phyloP scores from a whole-genome alignment of 2,113 vertebrate species.

The Eurypyga helias region DNA sequence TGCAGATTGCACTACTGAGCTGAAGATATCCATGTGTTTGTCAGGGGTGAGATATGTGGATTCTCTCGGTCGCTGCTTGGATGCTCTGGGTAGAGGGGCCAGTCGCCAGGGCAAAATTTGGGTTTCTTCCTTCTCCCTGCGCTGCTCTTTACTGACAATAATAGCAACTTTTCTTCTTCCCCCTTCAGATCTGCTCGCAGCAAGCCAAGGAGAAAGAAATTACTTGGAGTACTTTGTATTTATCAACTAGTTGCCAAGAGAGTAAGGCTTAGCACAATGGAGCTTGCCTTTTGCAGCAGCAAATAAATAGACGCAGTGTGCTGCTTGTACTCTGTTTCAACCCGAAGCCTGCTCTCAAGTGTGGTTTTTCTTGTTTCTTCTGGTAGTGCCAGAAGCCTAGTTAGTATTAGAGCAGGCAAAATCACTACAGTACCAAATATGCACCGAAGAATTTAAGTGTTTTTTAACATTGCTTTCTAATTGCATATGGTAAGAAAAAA shows the following conservation, averaged over 20 bases:
- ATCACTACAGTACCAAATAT: neutral
- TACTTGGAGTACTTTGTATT: neutral
- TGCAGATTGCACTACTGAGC: neutral
- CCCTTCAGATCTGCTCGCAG: neutral
- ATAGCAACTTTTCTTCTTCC: neutral
- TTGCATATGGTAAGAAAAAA: neutral
- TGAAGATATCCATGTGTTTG: neutral
- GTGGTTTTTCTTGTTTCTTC: neutral
- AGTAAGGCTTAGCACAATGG: fast-evolving
- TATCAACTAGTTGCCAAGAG: neutral
- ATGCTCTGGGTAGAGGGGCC: neutral
- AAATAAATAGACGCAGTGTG: neutral
- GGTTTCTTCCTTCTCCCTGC: neutral
- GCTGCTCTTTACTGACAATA: neutral
- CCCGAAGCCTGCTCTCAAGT: neutral
- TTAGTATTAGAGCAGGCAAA: neutral
- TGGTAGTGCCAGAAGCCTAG: neutral
- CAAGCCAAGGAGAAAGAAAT: neutral
- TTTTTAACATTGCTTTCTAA: neutral
- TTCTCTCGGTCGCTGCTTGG: neutral
- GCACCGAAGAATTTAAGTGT: neutral
- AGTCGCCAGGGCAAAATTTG: neutral
- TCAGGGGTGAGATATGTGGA: neutral
- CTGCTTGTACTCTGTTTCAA: neutral
- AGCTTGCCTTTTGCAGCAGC: neutral